phyloP scores from a whole-genome alignment of 2,797 vertebrate genomes.

The Danio albolineatus region DNA sequence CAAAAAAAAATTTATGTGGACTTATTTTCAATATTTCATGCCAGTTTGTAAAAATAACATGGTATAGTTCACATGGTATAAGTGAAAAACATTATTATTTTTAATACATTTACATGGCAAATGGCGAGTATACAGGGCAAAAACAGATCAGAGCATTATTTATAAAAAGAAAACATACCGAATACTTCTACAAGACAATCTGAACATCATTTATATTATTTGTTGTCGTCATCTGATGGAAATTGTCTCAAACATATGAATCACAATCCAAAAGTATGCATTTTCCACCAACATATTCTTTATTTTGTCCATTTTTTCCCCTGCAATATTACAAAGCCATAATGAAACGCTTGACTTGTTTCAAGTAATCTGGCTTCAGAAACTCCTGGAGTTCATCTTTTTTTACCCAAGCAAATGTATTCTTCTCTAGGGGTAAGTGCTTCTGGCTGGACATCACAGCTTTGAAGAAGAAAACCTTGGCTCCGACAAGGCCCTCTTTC shows the following conservation, averaged over 20 bases:
- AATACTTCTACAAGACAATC: not conserved
- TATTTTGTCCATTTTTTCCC: slow-evolving; percentile 1
- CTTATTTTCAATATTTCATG: not conserved
- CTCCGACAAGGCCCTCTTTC: slow-evolving; percentile 81
- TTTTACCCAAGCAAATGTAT: slow-evolving; percentile 84
- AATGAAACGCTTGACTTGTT: slow-evolving; percentile 86
- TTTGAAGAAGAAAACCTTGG: slow-evolving; percentile 98
- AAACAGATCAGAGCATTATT: no score
- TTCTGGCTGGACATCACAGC: slow-evolving; percentile 81
- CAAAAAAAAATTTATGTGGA: no score
- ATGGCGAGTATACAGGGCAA: not conserved
- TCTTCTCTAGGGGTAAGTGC: slow-evolving; percentile 56
- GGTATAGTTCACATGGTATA: no score
- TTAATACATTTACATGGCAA: not conserved
- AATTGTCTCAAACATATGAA: not conserved
- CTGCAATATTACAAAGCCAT: slow-evolving; percentile 77
- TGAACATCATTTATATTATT: not conserved
- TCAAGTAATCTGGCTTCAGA: slow-evolving; percentile 86
- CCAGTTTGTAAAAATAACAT: not conserved
- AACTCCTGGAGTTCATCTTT: slow-evolving; percentile 88
- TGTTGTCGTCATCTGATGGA: not conserved
- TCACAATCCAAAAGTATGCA: not conserved
- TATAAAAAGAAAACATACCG: not conserved
- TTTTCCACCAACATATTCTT: not conserved
- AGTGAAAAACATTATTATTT: no score